Conservation (phyloP, 1,140 invertebrate species). For the Ectropis grisescens region DNA sequence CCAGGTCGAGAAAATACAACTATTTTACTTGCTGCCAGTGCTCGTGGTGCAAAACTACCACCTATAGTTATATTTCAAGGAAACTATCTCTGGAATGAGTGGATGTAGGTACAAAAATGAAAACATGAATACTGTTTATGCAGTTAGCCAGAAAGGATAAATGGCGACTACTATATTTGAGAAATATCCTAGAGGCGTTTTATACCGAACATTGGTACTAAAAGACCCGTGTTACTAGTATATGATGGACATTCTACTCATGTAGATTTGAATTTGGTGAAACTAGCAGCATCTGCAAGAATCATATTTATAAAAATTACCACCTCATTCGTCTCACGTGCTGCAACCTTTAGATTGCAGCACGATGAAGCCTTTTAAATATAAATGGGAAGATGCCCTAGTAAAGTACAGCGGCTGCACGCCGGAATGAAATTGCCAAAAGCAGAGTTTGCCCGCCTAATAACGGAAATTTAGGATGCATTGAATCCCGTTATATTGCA, state of each 20-base stretch:
- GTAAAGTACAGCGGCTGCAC: slow-evolving; percentile 6
- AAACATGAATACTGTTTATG: no score
- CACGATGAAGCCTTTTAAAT: slow-evolving; percentile 15
- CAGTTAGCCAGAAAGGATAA: no score
- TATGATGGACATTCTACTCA: no score
- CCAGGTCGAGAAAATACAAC: slow-evolving; percentile 31
- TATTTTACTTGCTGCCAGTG: slow-evolving; percentile 25
- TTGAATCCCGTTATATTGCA: slow-evolving; percentile 2
- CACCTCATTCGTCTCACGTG: slow-evolving; percentile 15
- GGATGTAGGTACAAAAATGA: no score
- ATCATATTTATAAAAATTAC: slow-evolving; percentile 5
- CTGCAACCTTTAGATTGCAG: slow-evolving; percentile 15
- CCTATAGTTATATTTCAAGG: no score
- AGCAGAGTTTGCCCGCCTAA: slow-evolving; percentile 1
- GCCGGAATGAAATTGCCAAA: slow-evolving; percentile 2
- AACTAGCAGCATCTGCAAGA: neutral
- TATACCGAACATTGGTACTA: no score
- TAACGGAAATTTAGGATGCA: slow-evolving; percentile 1
- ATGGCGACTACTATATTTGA: no score
- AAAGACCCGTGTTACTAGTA: no score
- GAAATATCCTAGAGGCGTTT: no score
- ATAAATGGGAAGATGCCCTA: slow-evolving; percentile 9
- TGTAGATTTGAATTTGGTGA: neutral
- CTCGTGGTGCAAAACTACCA: slow-evolving; percentile 13
- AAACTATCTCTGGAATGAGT: no score